Evolutionary conservation across 2,113 vertebrate species (phyloP).

Genomic region (Xiphorhynchus elegans): DNA sequence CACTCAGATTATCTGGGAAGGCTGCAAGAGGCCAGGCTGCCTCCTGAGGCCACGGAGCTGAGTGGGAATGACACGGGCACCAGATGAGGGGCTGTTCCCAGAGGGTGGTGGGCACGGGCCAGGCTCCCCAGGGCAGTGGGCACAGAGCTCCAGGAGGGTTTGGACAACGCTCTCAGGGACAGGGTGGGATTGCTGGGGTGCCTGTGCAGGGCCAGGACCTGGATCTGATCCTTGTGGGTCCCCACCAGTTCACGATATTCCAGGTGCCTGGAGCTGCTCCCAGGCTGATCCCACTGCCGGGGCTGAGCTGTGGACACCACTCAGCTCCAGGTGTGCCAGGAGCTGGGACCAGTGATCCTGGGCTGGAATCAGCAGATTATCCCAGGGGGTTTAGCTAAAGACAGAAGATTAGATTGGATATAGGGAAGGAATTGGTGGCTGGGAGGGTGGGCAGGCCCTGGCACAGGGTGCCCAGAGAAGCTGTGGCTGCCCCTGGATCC

Average conservation of each 20-base stretch:
- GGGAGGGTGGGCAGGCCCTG: neutral
- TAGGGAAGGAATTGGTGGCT: neutral
- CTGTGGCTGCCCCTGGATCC: neutral
- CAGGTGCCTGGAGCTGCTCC: neutral
- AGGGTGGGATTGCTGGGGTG: neutral
- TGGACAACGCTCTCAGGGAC: neutral
- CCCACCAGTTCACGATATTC: neutral
- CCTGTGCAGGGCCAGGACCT: neutral
- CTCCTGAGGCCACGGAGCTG: accelerated
- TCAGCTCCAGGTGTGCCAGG: too few species aligned
- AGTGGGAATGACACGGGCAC: accelerated
- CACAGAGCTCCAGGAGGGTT: neutral
- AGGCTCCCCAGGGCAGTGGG: neutral
- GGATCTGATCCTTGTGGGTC: neutral
- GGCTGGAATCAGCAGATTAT: too few species aligned
- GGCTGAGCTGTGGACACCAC: too few species aligned
- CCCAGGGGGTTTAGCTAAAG: neutral
- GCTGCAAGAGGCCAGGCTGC: neutral
- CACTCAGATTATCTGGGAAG: neutral
- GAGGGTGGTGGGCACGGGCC: neutral
- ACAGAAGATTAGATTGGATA: neutral
- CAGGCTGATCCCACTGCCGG: accelerated
- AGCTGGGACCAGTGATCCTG: too few species aligned
- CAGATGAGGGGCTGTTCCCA: neutral
- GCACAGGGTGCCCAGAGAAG: neutral